Evolutionary conservation across 2,888 invertebrate genomes (phyloP).

Genomic region (Diaprepes abbreviatus): DNA sequence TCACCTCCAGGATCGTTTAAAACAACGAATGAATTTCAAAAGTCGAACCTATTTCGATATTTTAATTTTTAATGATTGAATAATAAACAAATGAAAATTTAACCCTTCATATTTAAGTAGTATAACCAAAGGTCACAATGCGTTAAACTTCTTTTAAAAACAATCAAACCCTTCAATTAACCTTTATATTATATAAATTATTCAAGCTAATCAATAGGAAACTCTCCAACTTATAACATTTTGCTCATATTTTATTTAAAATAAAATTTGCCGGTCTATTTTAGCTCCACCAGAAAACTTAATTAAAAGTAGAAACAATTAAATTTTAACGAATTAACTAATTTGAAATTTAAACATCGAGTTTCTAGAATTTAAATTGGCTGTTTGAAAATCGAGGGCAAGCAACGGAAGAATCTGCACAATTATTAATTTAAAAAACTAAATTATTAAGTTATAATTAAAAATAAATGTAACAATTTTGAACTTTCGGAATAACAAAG

Average conservation of each 20-base stretch:
- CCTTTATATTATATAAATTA: background rate
- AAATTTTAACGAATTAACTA: slow-evolving; percentile 23
- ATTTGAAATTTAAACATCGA: slow-evolving; percentile 20
- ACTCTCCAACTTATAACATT: background rate
- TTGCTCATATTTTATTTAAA: background rate
- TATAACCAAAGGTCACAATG: no score
- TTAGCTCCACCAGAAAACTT: background rate
- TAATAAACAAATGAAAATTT: no score
- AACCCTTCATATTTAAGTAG: no score
- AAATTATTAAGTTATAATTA: background rate
- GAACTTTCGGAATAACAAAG: no score
- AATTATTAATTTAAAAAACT: background rate
- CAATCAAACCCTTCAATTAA: no score
- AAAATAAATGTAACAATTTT: background rate
- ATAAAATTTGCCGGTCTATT: background rate
- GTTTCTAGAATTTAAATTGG: slow-evolving; percentile 13
- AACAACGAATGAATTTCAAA: no score
- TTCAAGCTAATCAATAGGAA: background rate
- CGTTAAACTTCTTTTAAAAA: no score
- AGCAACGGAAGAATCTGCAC: background rate
- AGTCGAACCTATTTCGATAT: no score
- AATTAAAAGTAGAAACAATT: slow-evolving; percentile 17
- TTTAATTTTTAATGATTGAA: no score
- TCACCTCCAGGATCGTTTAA: no score
- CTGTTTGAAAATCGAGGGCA: background rate